A percentile compares a stretch with the other conserved stretches of the same genome.
Evolutionary conservation across 2,113 vertebrate genomes (phyloP).

Genomic region (Seriola quinqueradiata): DNA sequence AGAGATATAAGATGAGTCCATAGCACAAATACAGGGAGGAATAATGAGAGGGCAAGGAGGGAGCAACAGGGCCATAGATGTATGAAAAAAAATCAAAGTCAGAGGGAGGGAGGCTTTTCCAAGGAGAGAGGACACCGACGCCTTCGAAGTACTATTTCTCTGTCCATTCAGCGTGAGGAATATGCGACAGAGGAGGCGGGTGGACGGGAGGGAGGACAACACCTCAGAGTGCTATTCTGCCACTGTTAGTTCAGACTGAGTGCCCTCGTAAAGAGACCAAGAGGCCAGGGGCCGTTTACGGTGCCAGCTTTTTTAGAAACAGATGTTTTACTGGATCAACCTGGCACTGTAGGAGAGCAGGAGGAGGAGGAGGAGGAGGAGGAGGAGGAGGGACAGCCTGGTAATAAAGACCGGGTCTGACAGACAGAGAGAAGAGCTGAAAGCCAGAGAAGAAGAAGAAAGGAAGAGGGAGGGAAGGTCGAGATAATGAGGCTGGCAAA

Average conservation of each 20-base stretch:
- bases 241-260: constrained; percentile 65
- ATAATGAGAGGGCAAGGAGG: not conserved
- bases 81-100: not conserved
- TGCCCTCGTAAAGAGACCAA: constrained; percentile 46
- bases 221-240: constrained; percentile 59
- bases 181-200: not conserved
- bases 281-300: constrained; percentile 49
- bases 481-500: constrained; percentile 11
- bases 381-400: constrained; percentile 1
- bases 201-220: constrained; percentile 5
- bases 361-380: constrained; percentile 16
- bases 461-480: not conserved
- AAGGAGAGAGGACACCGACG: constrained; percentile 10
- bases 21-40: not conserved
- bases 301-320: constrained; percentile 53
- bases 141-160: not conserved
- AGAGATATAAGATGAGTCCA: not conserved
- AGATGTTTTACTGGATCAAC: constrained; percentile 69
- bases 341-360: constrained; percentile 5
- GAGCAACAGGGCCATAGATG: not conserved
- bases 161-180: constrained; percentile 1
- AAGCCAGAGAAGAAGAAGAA: constrained; percentile 5
- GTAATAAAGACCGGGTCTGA: constrained; percentile 37
- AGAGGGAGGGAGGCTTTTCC: not conserved
- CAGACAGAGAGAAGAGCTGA: constrained; percentile 17